Evolutionary conservation across 2,888 invertebrate species (phyloP).

Genomic region (Cremastinae sp.): DNA sequence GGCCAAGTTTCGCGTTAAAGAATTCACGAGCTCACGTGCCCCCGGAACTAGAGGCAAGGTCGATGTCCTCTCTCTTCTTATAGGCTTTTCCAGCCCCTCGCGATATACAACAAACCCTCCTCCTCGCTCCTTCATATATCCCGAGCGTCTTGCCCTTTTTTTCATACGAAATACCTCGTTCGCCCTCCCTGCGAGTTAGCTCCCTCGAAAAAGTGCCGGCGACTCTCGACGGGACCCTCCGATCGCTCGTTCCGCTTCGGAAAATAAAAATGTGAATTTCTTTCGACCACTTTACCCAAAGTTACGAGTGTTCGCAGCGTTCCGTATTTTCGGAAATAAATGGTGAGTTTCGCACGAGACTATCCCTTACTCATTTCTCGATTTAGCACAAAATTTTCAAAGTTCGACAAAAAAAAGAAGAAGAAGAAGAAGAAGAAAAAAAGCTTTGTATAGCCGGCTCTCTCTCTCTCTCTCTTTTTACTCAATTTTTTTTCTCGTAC

Average conservation of each 20-base stretch:
- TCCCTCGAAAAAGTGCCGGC: too few species aligned
- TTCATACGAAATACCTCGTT: conserved; percentile 17
- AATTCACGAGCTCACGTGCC: conserved; percentile 60
- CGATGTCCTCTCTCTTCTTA: conserved; percentile 53
- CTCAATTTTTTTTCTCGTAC: conserved; percentile 59
- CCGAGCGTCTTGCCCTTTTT: conserved; percentile 50
- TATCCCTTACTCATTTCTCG: conserved; percentile 30
- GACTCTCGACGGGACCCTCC: too few species aligned
- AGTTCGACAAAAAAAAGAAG: too few species aligned
- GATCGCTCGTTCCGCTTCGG: conserved; percentile 10
- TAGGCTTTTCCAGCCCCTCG: conserved; percentile 40
- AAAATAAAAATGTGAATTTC: too few species aligned
- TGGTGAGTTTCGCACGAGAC: too few species aligned
- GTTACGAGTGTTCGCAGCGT: too few species aligned
- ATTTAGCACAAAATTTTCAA: conserved; percentile 40
- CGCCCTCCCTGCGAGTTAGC: not conserved
- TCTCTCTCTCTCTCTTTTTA: conserved; percentile 51
- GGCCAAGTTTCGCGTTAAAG: conserved; percentile 50
- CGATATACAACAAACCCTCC: conserved; percentile 33
- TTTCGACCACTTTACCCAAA: too few species aligned
- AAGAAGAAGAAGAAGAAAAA: too few species aligned
- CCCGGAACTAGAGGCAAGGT: conserved; percentile 61
- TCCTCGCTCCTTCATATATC: conserved; percentile 30
- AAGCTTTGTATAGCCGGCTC: too few species aligned
- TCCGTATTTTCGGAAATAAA: too few species aligned